Percentiles rank a stretch among this genome's conserved stretches.
Conservation (phyloP, 2,888 invertebrate genomes). For the Parnassius mnemosyne region DNA sequence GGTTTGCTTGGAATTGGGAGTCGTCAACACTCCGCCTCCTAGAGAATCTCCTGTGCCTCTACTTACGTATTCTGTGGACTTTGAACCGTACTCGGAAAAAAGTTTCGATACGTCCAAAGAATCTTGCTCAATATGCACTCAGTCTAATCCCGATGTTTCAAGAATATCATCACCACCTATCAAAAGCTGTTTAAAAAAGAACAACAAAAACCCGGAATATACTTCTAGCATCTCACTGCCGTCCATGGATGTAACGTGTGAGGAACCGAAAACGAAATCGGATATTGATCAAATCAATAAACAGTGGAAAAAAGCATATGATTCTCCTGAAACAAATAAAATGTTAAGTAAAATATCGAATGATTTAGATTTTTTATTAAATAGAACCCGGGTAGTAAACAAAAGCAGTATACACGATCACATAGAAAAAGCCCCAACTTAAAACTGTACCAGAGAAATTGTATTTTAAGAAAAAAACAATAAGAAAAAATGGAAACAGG, state of each 20-base stretch:
- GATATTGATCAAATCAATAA: constrained; percentile 64
- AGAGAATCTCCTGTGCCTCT: constrained; percentile 44
- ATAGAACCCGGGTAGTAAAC: constrained; percentile 76
- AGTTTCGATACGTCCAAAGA: constrained; percentile 58
- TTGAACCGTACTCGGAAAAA: constrained; percentile 57
- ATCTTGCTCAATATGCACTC: constrained; percentile 64
- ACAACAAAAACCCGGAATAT: constrained; percentile 46
- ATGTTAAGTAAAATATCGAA: constrained; percentile 90
- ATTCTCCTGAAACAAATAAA: constrained; percentile 74
- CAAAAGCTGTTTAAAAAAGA: constrained; percentile 72
- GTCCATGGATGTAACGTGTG: constrained; percentile 54
- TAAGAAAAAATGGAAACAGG: constrained; percentile 58
- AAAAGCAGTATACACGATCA: constrained; percentile 49
- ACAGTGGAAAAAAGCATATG: constrained; percentile 64
- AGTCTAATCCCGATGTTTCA: constrained; percentile 67
- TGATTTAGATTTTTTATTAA: constrained; percentile 90
- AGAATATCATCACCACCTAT: constrained; percentile 62
- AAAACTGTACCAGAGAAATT: constrained; percentile 37
- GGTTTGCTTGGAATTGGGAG: constrained; percentile 80
- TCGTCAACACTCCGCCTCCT: constrained; percentile 45
- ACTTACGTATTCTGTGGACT: constrained; percentile 59
- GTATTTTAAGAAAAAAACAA: constrained; percentile 34
- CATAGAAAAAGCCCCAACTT: constrained; percentile 68
- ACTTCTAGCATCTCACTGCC: constrained; percentile 62
- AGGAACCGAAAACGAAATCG: constrained; percentile 50